Base-by-base conservation (phyloP, 2,888 invertebrate species). In the Sialis lutaria region DNA sequence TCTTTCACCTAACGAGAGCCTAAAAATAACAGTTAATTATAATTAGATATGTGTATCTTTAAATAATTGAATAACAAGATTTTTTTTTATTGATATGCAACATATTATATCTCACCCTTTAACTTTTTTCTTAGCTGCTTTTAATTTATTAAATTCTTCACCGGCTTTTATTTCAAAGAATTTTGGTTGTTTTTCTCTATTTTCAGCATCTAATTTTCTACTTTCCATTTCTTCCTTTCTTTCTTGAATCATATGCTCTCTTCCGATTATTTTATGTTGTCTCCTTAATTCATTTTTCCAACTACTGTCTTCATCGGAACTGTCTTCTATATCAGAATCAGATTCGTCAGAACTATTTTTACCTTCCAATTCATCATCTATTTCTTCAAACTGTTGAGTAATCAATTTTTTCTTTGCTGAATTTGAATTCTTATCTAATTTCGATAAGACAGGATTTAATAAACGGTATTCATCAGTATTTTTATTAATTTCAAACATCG, bases 401-500 rank as follows among this genome's bases (percentile, higher is more conserved):
- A 72, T 69, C 8, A 72, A 60, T 51, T 74, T 70, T 50, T 69
- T 68, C 30, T 74, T 61, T 55, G 75, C 72, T 57, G 80, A 82
- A 42, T 74, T 64, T 60, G 75, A 77, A 8, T 67, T 71, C 59
- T 81, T 86, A 54, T 86, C 85, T 45, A 90, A 63, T 55, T 86
- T 80, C 33, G 88, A 82, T 35, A 95, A 69, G 5, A 91, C 88
- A 13, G 93, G 93, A 63, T 93, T 91, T 13, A 93, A 67, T 50
- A 95, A 69, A 6, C 82, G 74, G 63, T 78, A 97, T 60, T 93
- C 92, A 57, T 90, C 88, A 44, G 87, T 79, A 58, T 78, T 78
- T 56, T 77, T 82, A 61, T 95, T 87, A 48, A 96, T 83, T 65
- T 92, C 82, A 64, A 88, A 97, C 60, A 93, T 90, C 8, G 90